phyloP scores from a whole-genome alignment of 2,797 vertebrate genomes.

The Lateolabrax maculatus region DNA sequence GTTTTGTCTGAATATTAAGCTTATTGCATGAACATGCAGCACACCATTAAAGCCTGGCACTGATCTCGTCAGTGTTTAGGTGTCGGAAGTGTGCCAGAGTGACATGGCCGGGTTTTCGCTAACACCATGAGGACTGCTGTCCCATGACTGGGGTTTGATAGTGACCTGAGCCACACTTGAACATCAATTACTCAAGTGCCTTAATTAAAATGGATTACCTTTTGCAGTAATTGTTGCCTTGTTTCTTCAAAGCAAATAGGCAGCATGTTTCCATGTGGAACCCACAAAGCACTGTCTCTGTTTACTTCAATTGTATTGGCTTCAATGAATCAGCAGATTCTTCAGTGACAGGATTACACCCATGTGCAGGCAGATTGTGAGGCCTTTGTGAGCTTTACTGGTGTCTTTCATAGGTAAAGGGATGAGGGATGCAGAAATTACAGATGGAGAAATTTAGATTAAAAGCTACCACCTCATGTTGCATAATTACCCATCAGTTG shows the following conservation, averaged over 20 bases:
- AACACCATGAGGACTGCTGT: slow-evolving; percentile 86
- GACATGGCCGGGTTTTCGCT: slow-evolving; percentile 87
- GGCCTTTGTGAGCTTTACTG: background rate
- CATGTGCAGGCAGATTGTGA: background rate
- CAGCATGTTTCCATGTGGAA: background rate
- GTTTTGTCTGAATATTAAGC: background rate
- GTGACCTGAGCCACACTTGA: slow-evolving; percentile 19
- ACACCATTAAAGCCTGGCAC: slow-evolving; percentile 85
- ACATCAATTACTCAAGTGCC: background rate
- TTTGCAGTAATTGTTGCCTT: background rate
- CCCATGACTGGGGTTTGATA: slow-evolving; percentile 81
- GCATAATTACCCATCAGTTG: background rate
- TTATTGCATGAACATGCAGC: slow-evolving; percentile 50
- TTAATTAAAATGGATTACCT: too few relatives aligned
- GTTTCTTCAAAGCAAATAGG: slow-evolving; percentile 1
- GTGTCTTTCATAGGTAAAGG: background rate
- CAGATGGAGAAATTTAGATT: background rate
- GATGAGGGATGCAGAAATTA: background rate
- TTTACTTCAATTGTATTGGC: background rate
- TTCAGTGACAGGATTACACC: background rate
- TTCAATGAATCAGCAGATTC: slow-evolving; percentile 20
- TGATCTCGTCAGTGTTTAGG: slow-evolving; percentile 75
- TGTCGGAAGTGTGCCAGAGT: slow-evolving; percentile 90
- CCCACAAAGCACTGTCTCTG: background rate
- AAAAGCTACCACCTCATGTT: background rate